A percentile compares a stretch with the other conserved stretches of the same genome.
Evolutionary conservation across 1,140 invertebrate genomes (phyloP).

Genomic region (Aphaenogaster ashmeadi): DNA sequence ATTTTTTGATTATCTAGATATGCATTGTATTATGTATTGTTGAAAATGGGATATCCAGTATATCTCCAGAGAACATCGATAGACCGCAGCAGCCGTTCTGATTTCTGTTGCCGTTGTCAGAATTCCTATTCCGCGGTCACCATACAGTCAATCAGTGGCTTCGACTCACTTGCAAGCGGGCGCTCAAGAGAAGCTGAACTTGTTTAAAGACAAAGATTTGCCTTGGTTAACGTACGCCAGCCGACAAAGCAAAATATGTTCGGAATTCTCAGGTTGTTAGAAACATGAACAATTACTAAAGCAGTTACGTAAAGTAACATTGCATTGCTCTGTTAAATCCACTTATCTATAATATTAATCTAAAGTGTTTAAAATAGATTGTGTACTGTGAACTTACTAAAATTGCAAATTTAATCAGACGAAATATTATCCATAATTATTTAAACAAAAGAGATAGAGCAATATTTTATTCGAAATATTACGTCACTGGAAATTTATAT

Average conservation of each 20-base stretch:
- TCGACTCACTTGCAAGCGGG: slow-evolving; percentile 48
- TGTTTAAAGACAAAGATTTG: slow-evolving; percentile 34
- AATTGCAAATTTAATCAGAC: neutral
- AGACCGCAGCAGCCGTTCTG: slow-evolving; percentile 73
- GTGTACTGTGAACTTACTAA: neutral
- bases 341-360: neutral
- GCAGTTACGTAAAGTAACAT: neutral
- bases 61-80: slow-evolving; percentile 46
- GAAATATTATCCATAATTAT: neutral
- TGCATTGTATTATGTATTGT: neutral
- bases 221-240: neutral
- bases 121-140: slow-evolving; percentile 75
- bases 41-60: neutral
- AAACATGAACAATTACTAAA: neutral
- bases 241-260: slow-evolving; percentile 7
- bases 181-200: slow-evolving; percentile 43
- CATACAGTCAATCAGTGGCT: slow-evolving; percentile 69
- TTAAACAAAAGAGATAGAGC: neutral
- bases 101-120: slow-evolving; percentile 74
- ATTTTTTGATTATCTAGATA: neutral
- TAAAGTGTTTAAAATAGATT: neutral
- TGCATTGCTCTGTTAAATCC: neutral
- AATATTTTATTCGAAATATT: neutral
- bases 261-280: neutral
- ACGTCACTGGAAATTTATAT: neutral